These are phyloP conservation scores for Ciconia nigra DNA, from an alignment of 2,797 vertebrate species.

Conservation along the genomic window DNA sequence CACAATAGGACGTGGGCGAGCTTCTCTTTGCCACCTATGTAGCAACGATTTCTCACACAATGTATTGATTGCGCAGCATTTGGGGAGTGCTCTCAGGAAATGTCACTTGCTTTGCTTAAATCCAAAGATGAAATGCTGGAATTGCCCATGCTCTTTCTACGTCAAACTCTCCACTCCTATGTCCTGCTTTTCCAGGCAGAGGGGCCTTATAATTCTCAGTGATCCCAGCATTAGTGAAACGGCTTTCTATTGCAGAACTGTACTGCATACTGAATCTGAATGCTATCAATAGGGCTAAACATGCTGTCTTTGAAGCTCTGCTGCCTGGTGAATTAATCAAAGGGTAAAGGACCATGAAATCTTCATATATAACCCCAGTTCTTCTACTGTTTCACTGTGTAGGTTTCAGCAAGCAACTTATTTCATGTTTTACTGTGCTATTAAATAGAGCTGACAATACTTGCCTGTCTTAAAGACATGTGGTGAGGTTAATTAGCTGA, in stretches of 20 bases:
- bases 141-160: background rate
- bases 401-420: background rate
- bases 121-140: background rate
- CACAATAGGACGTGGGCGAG: background rate
- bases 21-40: background rate
- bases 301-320: background rate
- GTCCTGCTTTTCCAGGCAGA: background rate
- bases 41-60: background rate
- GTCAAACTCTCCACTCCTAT: background rate
- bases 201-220: background rate
- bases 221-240: background rate
- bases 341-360: background rate
- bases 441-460: background rate
- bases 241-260: background rate
- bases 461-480: background rate
- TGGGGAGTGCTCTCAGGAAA: background rate
- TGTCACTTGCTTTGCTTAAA: background rate
- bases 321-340: background rate
- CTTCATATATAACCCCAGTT: background rate
- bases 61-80: rapidly evolving
- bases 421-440: background rate
- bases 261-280: background rate
- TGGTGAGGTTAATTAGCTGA: background rate
- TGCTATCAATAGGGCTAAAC: background rate
- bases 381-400: background rate